phyloP scores from a whole-genome alignment of 2,797 vertebrate species.

The Luscinia megarhynchos region DNA sequence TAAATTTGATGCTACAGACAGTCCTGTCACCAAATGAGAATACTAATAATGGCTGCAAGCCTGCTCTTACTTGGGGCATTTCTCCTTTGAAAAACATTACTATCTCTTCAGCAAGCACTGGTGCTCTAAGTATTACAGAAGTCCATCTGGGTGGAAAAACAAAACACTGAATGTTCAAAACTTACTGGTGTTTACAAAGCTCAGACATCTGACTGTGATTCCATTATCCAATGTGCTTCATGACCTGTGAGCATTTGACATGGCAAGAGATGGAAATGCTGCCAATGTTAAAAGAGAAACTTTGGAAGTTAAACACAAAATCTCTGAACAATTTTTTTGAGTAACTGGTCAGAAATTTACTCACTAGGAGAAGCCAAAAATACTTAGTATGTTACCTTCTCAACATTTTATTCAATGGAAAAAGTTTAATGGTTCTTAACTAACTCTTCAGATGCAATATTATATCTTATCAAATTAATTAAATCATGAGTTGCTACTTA shows the following conservation, averaged over 20 bases:
- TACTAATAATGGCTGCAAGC: background rate
- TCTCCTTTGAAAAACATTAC: background rate
- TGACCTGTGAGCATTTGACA: background rate
- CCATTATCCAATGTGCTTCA: background rate
- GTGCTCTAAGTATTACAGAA: background rate
- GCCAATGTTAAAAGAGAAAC: background rate
- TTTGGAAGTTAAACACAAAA: background rate
- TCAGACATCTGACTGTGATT: background rate
- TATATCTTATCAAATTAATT: background rate
- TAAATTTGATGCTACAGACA: background rate
- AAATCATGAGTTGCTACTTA: background rate
- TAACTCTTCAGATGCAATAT: background rate
- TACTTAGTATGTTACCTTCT: background rate
- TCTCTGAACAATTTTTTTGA: background rate
- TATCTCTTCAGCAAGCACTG: background rate
- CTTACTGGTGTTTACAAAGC: background rate
- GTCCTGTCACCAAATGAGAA: background rate
- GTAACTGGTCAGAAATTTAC: background rate
- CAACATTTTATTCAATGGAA: background rate
- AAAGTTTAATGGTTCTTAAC: background rate
- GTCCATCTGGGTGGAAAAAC: background rate
- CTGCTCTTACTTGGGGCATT: background rate
- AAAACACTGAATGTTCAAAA: background rate
- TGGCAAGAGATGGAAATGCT: background rate
- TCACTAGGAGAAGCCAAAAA: background rate